Base-by-base conservation (phyloP, 2,113 vertebrate genomes). In the Hystrix cristata region DNA sequence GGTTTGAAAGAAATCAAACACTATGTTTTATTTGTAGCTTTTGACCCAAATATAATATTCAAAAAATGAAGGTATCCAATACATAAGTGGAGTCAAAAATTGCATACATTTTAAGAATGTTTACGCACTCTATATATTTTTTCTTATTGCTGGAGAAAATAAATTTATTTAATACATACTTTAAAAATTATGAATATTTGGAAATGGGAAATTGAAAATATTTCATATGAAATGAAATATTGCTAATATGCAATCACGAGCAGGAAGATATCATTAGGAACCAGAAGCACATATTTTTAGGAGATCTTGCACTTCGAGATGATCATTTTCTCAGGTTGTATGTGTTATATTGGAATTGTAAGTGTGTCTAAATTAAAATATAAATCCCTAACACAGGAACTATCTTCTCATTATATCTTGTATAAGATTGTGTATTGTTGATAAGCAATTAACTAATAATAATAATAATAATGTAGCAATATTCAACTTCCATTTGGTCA, bases 371-470 rank as follows among this genome's bases (percentile, higher is more conserved):
- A 82, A 94, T 94, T 92, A 91, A 94, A 88, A 34, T 38, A 64
- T 21, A 57, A 55, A 59, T 86, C 60, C 78, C 48, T 65, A 78
- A 19, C 60, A 51, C 31, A 53, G 84, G 67, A 83, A 25, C 55
- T 16, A 0, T 53, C 16, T 87, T 90, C 59, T 92, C 67, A 38
- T 88, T 74, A 27, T 34, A 25, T 78, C 59, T 89, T 72, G 7
- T 11, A 10, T 29, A 51, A 57, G 94, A 91, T 29, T 51, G 95
- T 79, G 76, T 46, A 8, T 69, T 78, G 76, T 46, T 46, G 67
- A 65, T 69, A 69, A 25, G 65, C 97, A 95, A 60, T 95, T 85
- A 85, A 82, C 88, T 91, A 88, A 94, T 81, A 92, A 79, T 89
- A 91, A 85, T 53, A 51, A 48, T 65, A 90, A 96, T 46, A 90